Base-by-base conservation (phyloP, 37 sponge, comb jelly and placozoan species). In the Spongilla lacustris region DNA sequence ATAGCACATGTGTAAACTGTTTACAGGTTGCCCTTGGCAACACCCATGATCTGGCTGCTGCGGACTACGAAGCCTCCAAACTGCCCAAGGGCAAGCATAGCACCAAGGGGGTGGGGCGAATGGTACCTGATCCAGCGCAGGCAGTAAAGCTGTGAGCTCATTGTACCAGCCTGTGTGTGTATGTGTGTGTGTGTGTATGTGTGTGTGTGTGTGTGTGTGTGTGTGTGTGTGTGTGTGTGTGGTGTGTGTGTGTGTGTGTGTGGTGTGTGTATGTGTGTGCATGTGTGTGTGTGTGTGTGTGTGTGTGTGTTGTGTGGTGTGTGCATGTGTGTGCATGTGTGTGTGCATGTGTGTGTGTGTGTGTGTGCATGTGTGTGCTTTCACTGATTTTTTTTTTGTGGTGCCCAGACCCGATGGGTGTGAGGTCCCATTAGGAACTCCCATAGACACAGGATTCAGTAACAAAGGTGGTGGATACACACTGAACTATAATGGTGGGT, bases 401-500 rank as follows among this genome's bases (percentile, higher is more conserved):
- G 28, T 33, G 1, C 83, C 29, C 73, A 95, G 96, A 32, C 4
- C 83, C 50, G 93, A 97, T 80, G 95, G 95, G 0, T 89, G 89
- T 74, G 49, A 81, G 35, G 95, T 98, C 0, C 99, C 96, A 8
- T 76, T 96, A 27, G 99, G 99, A 14, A 82, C 90, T 35, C 26
- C 67, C 31, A 66, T 86, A 0, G 83, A 94, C 68, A 92, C 99
- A 23, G 91, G 88, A 22, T 84, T 98, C 0, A 32, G 26, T 34
- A 98, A 96, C 50, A 89, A 95, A 9, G n/a, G 50, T 27, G 98
- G 98, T 21, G n/a, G n/a, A n/a, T 98, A 98, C 82, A 98, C 95
- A 2, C 93, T 98, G 46, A 94, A 96, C 30, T 98, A 98, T 87
- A 98, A 98, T 85, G 98, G 95, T 94, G 41, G n/a, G n/a, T n/a